Base-by-base conservation (phyloP, 2,797 vertebrate genomes). In the Characodon lateralis region DNA sequence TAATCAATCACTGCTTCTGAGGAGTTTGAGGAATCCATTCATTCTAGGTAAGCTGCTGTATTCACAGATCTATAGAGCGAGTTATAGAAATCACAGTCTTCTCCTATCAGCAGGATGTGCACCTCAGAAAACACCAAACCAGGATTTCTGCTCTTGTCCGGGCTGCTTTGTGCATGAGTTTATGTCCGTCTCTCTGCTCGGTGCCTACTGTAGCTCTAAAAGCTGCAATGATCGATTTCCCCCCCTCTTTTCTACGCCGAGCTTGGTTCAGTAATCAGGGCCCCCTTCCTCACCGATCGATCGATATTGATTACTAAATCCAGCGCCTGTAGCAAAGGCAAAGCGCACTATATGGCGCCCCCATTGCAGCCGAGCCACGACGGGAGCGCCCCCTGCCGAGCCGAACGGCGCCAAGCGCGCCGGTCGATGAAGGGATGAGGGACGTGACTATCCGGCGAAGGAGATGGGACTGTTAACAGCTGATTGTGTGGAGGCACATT, bases 231-330 rank as follows among this genome's bases (percentile, higher is more conserved):
- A 96, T 96, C 91, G 95, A 96, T 96, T 95, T 94, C 90, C 16
- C 61, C 16, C 87, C 75, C 90, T 84, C 93, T 93, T 94, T 95
- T 95, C 94, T 94, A 92, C 93, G 89, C 93, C 85, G 93, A 93
- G 93, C 93, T 94, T 93, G 95, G 94, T 95, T 95, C 95, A 95
- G 95, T 95, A 96, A 96, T 96, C 95, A 96, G 95, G 94, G 93
- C 94, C 94, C 94, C 95, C 94, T 95, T 95, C 95, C 95, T 94
- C 94, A 89, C 92, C 92, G 92, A 95, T 96, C 95, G 95, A 96
- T 95, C 93, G 93, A 88, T 96, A 96, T 96, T 87, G 95, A 96
- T 95, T 93, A 91, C 89, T 94, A 95, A 95, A 96, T 94, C 95
- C 93, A 94, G 93, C 93, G 93, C 94, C 94, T 94, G 94, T 95